These are phyloP conservation scores for Hydriomena furcata DNA, from an alignment of 2,888 invertebrate genomes.

Conservation along the genomic window DNA sequence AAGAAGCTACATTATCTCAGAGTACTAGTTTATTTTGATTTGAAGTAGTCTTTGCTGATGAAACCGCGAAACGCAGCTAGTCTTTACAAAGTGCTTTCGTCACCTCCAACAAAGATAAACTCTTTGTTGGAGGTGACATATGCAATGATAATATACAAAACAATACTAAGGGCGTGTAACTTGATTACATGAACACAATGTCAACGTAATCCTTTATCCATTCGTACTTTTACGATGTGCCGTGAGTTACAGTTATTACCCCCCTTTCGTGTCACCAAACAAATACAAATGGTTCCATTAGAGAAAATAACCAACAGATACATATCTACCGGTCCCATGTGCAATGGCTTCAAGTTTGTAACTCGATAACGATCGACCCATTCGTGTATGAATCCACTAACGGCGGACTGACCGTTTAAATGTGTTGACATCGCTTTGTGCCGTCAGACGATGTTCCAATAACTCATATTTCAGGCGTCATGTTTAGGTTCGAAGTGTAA, in stretches of 20 bases:
- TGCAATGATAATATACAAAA: not conserved
- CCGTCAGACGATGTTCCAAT: conserved; percentile 55
- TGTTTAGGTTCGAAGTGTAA: conserved; percentile 41
- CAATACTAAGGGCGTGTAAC: not conserved
- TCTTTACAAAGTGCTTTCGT: too few relatives aligned
- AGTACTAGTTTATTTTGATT: too few relatives aligned
- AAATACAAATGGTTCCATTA: conserved; percentile 64
- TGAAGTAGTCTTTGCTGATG: too few relatives aligned
- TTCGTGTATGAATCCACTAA: conserved; percentile 70
- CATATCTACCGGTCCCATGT: conserved; percentile 60
- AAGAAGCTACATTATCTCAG: too few relatives aligned
- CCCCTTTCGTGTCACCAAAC: conserved; percentile 52
- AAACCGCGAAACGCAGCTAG: too few relatives aligned
- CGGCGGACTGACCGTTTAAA: conserved; percentile 43
- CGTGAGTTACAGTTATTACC: conserved; percentile 40
- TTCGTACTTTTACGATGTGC: conserved; percentile 27
- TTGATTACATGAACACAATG: conserved; percentile 16
- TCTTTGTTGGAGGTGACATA: too few relatives aligned
- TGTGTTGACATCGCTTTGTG: conserved; percentile 39
- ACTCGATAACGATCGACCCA: conserved; percentile 77
- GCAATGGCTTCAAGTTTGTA: conserved; percentile 69
- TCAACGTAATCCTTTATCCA: conserved; percentile 25
- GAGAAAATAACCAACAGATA: conserved; percentile 58
- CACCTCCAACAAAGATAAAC: too few relatives aligned
- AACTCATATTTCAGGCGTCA: conserved; percentile 27